These are phyloP conservation scores for Urocynchramus pylzowi DNA, from an alignment of 2,113 vertebrate genomes.

Conservation along the genomic window DNA sequence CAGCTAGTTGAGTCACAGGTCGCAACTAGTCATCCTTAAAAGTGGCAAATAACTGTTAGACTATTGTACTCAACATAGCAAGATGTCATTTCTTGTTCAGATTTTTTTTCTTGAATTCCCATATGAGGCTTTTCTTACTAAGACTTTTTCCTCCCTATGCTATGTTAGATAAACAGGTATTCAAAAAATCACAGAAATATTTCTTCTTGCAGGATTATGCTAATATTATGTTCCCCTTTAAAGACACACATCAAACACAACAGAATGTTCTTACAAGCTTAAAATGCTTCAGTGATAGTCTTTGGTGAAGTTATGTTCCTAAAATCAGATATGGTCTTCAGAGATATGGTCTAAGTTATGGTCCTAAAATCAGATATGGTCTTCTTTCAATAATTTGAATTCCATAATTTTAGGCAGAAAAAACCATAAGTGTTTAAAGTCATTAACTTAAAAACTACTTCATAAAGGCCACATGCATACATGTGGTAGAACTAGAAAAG, in stretches of 20 bases:
- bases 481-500: background rate
- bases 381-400: background rate
- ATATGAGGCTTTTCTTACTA: background rate
- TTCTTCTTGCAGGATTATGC: background rate
- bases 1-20: background rate
- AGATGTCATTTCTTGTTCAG: background rate
- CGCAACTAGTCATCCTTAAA: background rate
- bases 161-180: background rate
- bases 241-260: background rate
- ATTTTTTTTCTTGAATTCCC: background rate
- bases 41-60: background rate
- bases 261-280: background rate
- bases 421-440: fast-evolving
- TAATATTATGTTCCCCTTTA: background rate
- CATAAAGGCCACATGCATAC: background rate
- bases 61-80: background rate
- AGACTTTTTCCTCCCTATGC: background rate
- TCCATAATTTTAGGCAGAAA: background rate
- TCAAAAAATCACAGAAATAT: background rate
- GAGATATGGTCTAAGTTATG: background rate
- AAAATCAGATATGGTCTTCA: background rate
- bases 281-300: background rate
- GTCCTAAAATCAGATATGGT: background rate
- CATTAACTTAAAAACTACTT: background rate
- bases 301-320: background rate